Conservation (phyloP, 1,140 invertebrate species). For the Cydia strobilella region DNA sequence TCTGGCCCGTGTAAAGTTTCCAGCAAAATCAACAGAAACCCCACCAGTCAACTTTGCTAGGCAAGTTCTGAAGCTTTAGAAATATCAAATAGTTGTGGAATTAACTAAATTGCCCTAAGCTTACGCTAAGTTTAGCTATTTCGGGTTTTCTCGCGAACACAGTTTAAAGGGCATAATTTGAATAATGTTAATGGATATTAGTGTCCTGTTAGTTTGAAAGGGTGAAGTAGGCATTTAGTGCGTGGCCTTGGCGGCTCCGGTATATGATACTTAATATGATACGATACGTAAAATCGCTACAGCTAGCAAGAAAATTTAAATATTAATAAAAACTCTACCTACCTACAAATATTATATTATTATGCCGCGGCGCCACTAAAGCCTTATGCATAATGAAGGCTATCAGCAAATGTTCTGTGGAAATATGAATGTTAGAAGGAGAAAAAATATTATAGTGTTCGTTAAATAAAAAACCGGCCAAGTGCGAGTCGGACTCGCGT, state of each 20-base stretch:
- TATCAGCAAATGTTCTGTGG: neutral
- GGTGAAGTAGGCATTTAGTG: too few species aligned
- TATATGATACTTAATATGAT: too few species aligned
- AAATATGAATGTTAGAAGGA: too few species aligned
- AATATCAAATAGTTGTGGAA: slow-evolving; percentile 29
- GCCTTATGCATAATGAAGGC: neutral
- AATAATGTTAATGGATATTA: neutral
- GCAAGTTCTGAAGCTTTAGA: slow-evolving; percentile 23
- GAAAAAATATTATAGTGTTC: too few species aligned
- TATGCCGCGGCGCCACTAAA: neutral
- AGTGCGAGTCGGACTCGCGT: too few species aligned
- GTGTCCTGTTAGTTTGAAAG: too few species aligned
- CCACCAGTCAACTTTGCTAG: neutral
- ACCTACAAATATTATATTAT: too few species aligned
- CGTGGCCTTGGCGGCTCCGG: too few species aligned
- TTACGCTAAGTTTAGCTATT: slow-evolving; percentile 13
- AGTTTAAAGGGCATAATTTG: neutral
- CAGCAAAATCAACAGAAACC: slow-evolving; percentile 21
- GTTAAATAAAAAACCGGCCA: too few species aligned
- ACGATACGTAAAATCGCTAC: too few species aligned
- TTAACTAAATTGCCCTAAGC: slow-evolving; percentile 13
- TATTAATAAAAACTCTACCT: neutral
- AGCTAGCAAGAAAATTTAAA: neutral
- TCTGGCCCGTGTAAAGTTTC: neutral
- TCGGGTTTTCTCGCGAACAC: neutral